Conservation (phyloP, 2,888 invertebrate species). For the Perdita meconis region DNA sequence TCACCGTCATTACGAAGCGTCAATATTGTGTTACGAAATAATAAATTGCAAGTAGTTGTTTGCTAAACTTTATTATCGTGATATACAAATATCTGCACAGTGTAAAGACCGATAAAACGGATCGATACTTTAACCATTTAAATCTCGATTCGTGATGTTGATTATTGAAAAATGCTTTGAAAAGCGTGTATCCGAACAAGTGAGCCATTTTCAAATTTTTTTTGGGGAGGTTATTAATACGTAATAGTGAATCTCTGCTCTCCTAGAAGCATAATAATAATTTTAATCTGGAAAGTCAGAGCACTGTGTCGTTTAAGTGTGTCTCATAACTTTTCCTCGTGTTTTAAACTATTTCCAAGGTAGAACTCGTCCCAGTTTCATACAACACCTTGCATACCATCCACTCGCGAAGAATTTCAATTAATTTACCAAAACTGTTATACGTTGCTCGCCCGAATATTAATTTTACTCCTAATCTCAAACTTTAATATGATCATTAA, state of each 20-base stretch:
- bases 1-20: no score
- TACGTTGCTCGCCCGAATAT: conserved; percentile 2
- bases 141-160: no score
- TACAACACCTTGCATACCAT: background rate
- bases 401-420: conserved; percentile 27
- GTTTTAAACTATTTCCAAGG: conserved; percentile 3
- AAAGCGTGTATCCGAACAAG: no score
- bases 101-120: no score
- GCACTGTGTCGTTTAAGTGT: background rate
- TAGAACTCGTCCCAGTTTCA: background rate
- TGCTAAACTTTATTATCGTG: no score
- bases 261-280: background rate
- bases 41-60: no score
- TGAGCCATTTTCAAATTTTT: no score
- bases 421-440: conserved; percentile 19
- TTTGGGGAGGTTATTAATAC: background rate
- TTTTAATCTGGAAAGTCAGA: background rate
- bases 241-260: background rate
- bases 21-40: no score
- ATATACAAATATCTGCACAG: no score
- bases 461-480: conserved; percentile 16
- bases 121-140: no score
- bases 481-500: background rate
- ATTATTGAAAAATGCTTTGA: no score
- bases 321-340: conserved; percentile 4